Percentiles rank a stretch among this genome's conserved stretches.
Conservation (phyloP, 2,797 vertebrate species). For the Sebastes baramenuke region DNA sequence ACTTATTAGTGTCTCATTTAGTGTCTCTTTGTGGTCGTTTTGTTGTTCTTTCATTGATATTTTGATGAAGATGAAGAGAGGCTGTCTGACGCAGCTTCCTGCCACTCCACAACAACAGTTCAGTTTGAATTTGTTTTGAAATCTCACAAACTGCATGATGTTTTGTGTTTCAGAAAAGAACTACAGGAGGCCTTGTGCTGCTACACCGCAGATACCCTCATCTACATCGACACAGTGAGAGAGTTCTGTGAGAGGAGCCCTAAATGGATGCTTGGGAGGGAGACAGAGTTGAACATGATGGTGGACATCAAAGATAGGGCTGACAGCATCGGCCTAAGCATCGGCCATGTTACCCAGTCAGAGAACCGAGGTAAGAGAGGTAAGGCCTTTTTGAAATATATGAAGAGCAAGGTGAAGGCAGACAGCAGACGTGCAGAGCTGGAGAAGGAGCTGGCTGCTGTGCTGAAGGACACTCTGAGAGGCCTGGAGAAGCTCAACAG, state of each 20-base stretch:
- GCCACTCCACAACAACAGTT: neutral
- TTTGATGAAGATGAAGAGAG: neutral
- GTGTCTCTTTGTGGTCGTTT: no score
- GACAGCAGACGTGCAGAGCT: slow-evolving; percentile 46
- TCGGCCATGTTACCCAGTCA: slow-evolving; percentile 53
- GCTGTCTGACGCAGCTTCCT: neutral
- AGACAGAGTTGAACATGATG: slow-evolving; percentile 63
- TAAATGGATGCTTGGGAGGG: slow-evolving; percentile 65
- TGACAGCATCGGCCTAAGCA: neutral
- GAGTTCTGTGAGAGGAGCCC: slow-evolving; percentile 55
- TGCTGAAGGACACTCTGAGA: slow-evolving; percentile 59
- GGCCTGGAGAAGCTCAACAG: slow-evolving; percentile 67
- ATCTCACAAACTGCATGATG: neutral
- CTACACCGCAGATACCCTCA: slow-evolving; percentile 70
- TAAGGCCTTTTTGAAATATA: slow-evolving; percentile 50
- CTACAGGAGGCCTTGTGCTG: slow-evolving; percentile 43
- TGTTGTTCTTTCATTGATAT: no score
- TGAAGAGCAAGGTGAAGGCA: slow-evolving; percentile 44
- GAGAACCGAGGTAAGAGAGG: slow-evolving; percentile 18
- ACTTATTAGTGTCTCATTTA: neutral
- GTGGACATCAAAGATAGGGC: slow-evolving; percentile 67
- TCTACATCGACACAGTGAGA: slow-evolving; percentile 49
- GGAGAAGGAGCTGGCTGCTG: slow-evolving; percentile 62
- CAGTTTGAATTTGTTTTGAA: neutral
- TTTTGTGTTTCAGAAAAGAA: slow-evolving; percentile 53